Percentiles rank a stretch among this genome's conserved stretches.
Conservation (phyloP, 1,140 invertebrate genomes). For the Brachionus paranguensis region DNA sequence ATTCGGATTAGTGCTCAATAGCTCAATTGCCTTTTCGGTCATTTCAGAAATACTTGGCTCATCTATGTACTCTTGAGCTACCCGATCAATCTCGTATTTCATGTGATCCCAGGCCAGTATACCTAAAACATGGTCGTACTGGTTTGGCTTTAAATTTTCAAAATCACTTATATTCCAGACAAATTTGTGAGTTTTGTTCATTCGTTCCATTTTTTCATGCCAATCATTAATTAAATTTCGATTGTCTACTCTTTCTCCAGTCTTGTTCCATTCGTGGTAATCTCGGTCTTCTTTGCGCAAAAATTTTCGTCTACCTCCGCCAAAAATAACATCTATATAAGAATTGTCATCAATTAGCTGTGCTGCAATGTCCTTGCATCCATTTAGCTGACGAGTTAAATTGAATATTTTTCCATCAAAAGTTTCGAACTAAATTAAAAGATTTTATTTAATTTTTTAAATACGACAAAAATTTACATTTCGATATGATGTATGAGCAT, state of each 20-base stretch:
- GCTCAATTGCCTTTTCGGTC: slow-evolving; percentile 74
- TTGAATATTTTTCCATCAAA: slow-evolving; percentile 43
- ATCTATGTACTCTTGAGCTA: slow-evolving; percentile 41
- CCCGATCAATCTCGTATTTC: slow-evolving; percentile 65
- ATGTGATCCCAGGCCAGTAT: slow-evolving; percentile 66
- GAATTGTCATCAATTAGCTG: slow-evolving; percentile 46
- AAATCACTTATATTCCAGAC: slow-evolving; percentile 23
- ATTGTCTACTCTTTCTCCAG: slow-evolving; percentile 24
- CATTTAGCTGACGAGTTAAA: slow-evolving; percentile 48
- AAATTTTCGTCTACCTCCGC: slow-evolving; percentile 20
- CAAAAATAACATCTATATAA: slow-evolving; percentile 29
- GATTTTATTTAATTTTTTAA: slow-evolving; percentile 39
- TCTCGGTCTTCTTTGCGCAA: background rate
- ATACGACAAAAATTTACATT: background rate
- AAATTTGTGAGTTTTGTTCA: slow-evolving; percentile 19
- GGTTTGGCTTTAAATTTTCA: background rate
- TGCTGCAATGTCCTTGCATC: slow-evolving; percentile 52
- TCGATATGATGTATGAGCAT: slow-evolving; percentile 61
- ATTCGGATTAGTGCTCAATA: slow-evolving; percentile 69
- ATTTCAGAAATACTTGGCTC: slow-evolving; percentile 70
- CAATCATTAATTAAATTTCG: slow-evolving; percentile 34
- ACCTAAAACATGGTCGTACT: slow-evolving; percentile 36
- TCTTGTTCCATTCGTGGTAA: background rate
- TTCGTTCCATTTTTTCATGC: slow-evolving; percentile 24
- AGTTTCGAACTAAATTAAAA: slow-evolving; percentile 47